A percentile compares a stretch with the other conserved stretches of the same genome.
phyloP scores from a whole-genome alignment of 2,888 invertebrate genomes.

The Alsophila aescularia region DNA sequence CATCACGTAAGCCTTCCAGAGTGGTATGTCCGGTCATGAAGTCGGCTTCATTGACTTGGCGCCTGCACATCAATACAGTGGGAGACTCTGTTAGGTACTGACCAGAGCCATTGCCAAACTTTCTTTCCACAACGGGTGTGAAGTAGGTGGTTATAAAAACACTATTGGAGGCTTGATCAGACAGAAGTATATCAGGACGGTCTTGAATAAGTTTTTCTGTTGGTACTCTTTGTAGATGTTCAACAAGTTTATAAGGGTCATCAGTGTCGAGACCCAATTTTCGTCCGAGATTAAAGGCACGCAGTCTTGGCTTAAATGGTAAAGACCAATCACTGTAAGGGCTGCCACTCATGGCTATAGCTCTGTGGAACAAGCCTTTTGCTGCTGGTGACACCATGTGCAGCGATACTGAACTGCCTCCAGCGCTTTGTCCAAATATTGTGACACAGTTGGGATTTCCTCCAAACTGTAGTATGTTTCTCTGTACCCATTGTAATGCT shows the following conservation, averaged over 20 bases:
- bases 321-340: constrained; percentile 50
- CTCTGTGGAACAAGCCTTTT: constrained; percentile 58
- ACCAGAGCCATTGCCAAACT: constrained; percentile 41
- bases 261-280: constrained; percentile 50
- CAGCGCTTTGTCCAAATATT: constrained; percentile 61
- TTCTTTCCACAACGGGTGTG: constrained; percentile 47
- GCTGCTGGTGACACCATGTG: constrained; percentile 61
- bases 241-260: constrained; percentile 47
- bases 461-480: constrained; percentile 54
- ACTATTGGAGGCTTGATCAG: constrained; percentile 28
- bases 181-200: constrained; percentile 31
- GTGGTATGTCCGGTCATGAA: constrained; percentile 87
- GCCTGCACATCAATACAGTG: constrained; percentile 46
- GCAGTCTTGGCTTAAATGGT: constrained; percentile 43
- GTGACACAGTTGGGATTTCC: constrained; percentile 56
- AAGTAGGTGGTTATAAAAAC: constrained; percentile 34
- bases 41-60: constrained; percentile 76
- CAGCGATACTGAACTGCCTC: constrained; percentile 47
- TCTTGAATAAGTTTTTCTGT: constrained; percentile 41
- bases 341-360: constrained; percentile 60
- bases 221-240: constrained; percentile 52
- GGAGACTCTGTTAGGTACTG: constrained; percentile 44
- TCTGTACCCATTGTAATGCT: constrained; percentile 55
- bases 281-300: constrained; percentile 53
- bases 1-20: no score